phyloP scores from a whole-genome alignment of 2,113 vertebrate species.

The Rhombomys opimus region DNA sequence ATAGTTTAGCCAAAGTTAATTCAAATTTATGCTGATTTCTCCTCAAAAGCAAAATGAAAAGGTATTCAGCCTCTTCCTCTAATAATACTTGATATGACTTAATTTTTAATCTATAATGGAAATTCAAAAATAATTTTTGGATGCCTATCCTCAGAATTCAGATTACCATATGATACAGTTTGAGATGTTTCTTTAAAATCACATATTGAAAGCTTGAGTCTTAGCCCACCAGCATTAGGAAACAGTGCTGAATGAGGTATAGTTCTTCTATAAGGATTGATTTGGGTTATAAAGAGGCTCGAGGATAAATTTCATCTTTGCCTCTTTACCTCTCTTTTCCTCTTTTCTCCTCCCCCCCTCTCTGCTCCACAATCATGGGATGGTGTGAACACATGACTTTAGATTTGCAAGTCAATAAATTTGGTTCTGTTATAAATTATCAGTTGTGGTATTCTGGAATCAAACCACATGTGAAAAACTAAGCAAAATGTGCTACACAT shows the following conservation, averaged over 20 bases:
- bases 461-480: neutral
- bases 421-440: neutral
- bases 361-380: neutral
- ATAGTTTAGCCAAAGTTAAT: slow-evolving; percentile 49
- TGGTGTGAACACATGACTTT: neutral
- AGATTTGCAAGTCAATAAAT: neutral
- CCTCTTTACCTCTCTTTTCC: too few relatives aligned
- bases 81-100: neutral
- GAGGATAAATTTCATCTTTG: neutral
- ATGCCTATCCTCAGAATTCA: neutral
- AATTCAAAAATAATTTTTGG: neutral
- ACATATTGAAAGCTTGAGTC: neutral
- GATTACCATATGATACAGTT: neutral
- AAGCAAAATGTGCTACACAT: neutral
- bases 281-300: too few relatives aligned
- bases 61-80: neutral
- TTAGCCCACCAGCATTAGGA: neutral
- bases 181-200: neutral
- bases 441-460: neutral
- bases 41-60: slow-evolving; percentile 26
- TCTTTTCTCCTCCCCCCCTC: rapidly evolving
- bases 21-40: slow-evolving; percentile 55
- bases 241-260: neutral
- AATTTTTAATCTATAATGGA: neutral
- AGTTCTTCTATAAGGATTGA: neutral